These are phyloP conservation scores for Pseudoatta argentina DNA, from an alignment of 1,140 invertebrate genomes.

Conservation along the genomic window DNA sequence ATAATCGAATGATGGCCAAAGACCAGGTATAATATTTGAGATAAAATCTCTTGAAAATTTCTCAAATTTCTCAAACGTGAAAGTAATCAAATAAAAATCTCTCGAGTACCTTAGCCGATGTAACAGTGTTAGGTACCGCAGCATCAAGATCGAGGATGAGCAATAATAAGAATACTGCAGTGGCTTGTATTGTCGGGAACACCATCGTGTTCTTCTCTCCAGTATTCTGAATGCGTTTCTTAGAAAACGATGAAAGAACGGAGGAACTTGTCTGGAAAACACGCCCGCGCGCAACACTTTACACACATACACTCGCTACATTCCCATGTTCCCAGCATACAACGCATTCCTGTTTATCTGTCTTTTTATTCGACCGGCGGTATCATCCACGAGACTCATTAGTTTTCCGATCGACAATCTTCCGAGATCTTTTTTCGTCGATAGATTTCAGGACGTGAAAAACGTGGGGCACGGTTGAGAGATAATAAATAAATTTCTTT, in stretches of 20 bases:
- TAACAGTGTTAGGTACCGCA: conserved; percentile 49
- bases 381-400: neutral
- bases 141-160: conserved; percentile 59
- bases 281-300: conserved; percentile 67
- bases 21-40: neutral
- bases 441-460: neutral
- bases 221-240: conserved; percentile 49
- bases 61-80: neutral
- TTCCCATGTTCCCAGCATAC: conserved; percentile 51
- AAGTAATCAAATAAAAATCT: neutral
- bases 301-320: conserved; percentile 64
- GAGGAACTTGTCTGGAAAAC: conserved; percentile 57
- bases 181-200: conserved; percentile 63
- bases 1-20: neutral
- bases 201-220: conserved; percentile 65
- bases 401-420: neutral
- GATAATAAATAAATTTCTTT: neutral
- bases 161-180: conserved; percentile 45
- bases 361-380: neutral
- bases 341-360: conserved; percentile 55
- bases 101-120: conserved; percentile 68
- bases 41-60: neutral
- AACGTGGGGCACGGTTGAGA: neutral
- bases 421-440: neutral
- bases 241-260: conserved; percentile 62